Percentiles rank a stretch among this genome's conserved stretches.
Conservation (phyloP, 2,888 invertebrate genomes). For the Nymphalis urticae region DNA sequence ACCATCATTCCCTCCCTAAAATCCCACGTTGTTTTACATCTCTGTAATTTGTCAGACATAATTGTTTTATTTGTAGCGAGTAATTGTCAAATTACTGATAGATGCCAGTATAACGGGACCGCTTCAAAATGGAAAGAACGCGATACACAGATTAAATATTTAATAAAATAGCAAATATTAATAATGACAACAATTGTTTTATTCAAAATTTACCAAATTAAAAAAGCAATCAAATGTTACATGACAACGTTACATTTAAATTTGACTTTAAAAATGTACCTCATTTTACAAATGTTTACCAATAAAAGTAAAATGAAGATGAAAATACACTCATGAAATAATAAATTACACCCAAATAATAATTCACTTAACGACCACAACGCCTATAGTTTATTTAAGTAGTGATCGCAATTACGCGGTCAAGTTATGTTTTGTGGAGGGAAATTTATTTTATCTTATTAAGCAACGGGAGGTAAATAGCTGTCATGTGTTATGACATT, state of each 20-base stretch:
- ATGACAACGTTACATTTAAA: no score
- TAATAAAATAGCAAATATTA: no score
- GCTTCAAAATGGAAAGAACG: not conserved
- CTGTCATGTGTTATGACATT: slow-evolving; percentile 46
- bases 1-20: slow-evolving; percentile 56
- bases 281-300: no score
- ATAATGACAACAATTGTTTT: no score
- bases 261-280: no score
- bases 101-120: slow-evolving; percentile 48
- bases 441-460: slow-evolving; percentile 28
- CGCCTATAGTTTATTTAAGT: slow-evolving; percentile 8
- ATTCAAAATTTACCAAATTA: no score
- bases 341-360: no score
- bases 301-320: no score
- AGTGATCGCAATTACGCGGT: slow-evolving; percentile 6
- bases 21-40: slow-evolving; percentile 63
- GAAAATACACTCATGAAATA: no score
- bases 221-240: no score
- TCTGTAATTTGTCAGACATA: slow-evolving; percentile 61
- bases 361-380: not conserved
- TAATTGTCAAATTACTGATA: slow-evolving; percentile 54
- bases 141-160: not conserved
- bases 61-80: slow-evolving; percentile 67
- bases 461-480: slow-evolving; percentile 30
- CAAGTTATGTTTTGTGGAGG: slow-evolving; percentile 16